Evolutionary conservation across 2,888 invertebrate genomes (phyloP), one percentile per base, ranked within the genome.

Genomic region (Entomobrya multifasciata): DNA sequence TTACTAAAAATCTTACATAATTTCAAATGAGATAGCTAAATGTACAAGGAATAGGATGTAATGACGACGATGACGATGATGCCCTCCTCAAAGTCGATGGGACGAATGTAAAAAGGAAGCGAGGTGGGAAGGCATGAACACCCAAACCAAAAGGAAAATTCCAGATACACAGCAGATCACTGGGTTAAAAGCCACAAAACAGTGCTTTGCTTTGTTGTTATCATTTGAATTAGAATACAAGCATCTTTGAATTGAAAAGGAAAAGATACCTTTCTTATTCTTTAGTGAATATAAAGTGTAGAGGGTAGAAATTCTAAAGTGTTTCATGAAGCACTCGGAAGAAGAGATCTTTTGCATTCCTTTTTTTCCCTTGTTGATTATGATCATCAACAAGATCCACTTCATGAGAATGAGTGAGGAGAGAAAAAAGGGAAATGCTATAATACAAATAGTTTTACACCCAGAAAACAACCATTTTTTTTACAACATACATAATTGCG

Each of bases 331-430:
- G 47, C 22, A 11, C 2, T 44, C 25, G n/a, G n/a, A n/a, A n/a
- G n/a, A 70, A 25, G 80, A 36, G 11, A 57, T 81, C 72, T 55
- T 80, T 81, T 44, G 81, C 81, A 70, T 81, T 81, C 67, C 27
- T 44, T 60, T 57, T 57, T 44, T 8, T 11, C 41, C 36, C 22
- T n/a, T 62, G 36, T 44, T 77, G 49, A 20, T 36, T 36, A 36
- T 80, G 80, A 80, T 79, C n/a, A 65, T 49, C 52, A 65, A 47
- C 36, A 49, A 36, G 76, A 44, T 74, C 20, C 60, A 76, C 52
- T 77, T 60, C 60, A 30, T 60, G 10, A 60, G 67, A 15, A 44
- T 11, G 62, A 62, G 62, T 27, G 41, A 44, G 20, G 41, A 41
- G 41, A 2, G 10, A 62, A 41, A 77, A 55, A n/a, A 60, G 20